Conservation (phyloP, 2,113 vertebrate species). For the Ginglymostoma cirratum region DNA sequence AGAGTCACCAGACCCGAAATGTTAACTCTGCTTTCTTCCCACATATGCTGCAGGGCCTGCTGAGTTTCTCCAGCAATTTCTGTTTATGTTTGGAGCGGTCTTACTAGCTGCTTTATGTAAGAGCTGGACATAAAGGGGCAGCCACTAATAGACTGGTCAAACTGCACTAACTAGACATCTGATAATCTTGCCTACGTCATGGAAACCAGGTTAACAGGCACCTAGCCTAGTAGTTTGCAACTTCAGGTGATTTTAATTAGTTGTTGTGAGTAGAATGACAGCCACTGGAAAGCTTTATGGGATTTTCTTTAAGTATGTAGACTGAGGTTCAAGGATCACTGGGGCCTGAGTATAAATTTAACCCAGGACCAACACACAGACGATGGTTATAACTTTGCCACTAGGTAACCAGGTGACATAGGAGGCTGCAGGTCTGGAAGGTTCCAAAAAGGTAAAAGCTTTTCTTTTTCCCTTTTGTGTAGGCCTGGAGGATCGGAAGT, state of each 20-base stretch:
- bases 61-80: no score
- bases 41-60: no score
- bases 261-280: neutral
- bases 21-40: no score
- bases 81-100: no score
- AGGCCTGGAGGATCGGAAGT: neutral
- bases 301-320: neutral
- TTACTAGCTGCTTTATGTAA: no score
- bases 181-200: neutral
- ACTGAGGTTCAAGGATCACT: neutral
- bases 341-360: neutral
- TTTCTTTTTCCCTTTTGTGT: neutral
- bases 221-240: neutral
- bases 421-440: neutral
- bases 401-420: neutral
- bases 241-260: neutral
- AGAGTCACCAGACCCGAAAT: no score
- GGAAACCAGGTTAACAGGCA: neutral
- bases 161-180: neutral
- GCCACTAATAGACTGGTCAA: neutral
- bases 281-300: neutral
- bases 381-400: neutral
- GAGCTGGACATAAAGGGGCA: neutral
- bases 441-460: neutral
- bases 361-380: neutral